A percentile compares a stretch with the other conserved stretches of the same genome.
Conservation (phyloP, 2,113 vertebrate species). For the Cottus gobio region DNA sequence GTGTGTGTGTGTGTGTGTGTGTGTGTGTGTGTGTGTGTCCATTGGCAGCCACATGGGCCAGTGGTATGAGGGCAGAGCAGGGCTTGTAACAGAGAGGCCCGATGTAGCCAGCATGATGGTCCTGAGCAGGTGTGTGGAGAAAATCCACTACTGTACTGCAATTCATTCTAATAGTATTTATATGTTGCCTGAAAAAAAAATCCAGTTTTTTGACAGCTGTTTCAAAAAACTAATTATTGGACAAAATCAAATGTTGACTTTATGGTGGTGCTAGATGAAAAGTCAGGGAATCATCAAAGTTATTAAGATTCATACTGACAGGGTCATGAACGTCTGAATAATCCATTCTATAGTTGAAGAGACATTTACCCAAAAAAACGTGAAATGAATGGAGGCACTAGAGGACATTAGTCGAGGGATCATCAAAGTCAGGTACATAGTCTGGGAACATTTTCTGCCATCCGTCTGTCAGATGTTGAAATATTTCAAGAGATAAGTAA, state of each 20-base stretch:
- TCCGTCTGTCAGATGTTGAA: neutral
- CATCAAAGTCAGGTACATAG: neutral
- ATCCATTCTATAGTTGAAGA: neutral
- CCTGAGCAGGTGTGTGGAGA: constrained; percentile 44
- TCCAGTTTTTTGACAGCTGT: too few species aligned
- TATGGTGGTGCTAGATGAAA: neutral
- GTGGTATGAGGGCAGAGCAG: constrained; percentile 44
- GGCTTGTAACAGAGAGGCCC: constrained; percentile 59
- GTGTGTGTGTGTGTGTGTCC: constrained; percentile 32
- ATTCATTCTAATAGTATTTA: neutral
- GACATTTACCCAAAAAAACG: neutral
- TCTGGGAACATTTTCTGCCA: neutral
- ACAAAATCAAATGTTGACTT: neutral
- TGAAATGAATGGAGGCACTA: neutral
- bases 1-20: constrained; percentile 27
- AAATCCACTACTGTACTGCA: constrained; percentile 9
- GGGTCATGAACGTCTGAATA: neutral
- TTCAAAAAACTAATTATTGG: neutral
- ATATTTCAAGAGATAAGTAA: neutral
- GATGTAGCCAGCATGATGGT: constrained; percentile 35
- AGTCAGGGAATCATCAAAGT: neutral
- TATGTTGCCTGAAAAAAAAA: neutral
- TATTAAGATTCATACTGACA: neutral
- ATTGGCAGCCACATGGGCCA: constrained; percentile 47
- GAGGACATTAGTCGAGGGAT: neutral